Evolutionary conservation across 2,888 invertebrate genomes (phyloP).

Genomic region (Drosophila anomelani): DNA sequence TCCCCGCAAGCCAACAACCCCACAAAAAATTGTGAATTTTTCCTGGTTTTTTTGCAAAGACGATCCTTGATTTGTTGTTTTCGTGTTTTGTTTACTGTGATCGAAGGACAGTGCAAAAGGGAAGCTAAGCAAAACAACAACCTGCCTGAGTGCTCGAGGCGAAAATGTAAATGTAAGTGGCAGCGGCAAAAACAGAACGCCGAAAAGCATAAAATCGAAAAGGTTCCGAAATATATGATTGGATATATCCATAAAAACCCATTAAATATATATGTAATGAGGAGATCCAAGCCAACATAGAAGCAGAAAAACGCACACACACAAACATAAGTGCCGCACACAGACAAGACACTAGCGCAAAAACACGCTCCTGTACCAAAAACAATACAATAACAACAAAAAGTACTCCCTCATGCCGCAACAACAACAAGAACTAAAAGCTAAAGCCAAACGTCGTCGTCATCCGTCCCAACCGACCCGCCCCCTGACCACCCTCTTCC

Average conservation of each 20-base stretch:
- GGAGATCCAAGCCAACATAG: slow-evolving; percentile 33
- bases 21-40: slow-evolving; percentile 49
- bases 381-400: slow-evolving; percentile 54
- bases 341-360: slow-evolving; percentile 64
- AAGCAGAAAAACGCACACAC: slow-evolving; percentile 36
- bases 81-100: slow-evolving; percentile 44
- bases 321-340: slow-evolving; percentile 28
- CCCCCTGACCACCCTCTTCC: slow-evolving; percentile 50
- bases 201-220: slow-evolving; percentile 6
- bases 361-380: slow-evolving; percentile 78
- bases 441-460: slow-evolving; percentile 76
- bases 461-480: slow-evolving; percentile 48
- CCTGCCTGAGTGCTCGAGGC: slow-evolving; percentile 59
- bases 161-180: slow-evolving; percentile 76
- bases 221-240: slow-evolving; percentile 8
- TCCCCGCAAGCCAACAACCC: slow-evolving; percentile 52
- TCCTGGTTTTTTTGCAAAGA: slow-evolving; percentile 29
- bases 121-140: slow-evolving; percentile 59
- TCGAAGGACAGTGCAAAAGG: slow-evolving; percentile 34
- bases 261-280: slow-evolving; percentile 13
- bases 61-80: slow-evolving; percentile 42
- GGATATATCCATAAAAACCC: slow-evolving; percentile 1
- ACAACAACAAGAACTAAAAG: slow-evolving; percentile 64
- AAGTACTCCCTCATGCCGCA: slow-evolving; percentile 72
- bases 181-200: slow-evolving; percentile 13